phyloP scores from a whole-genome alignment of 2,888 invertebrate genomes.

The Caradrina clavipalpis region DNA sequence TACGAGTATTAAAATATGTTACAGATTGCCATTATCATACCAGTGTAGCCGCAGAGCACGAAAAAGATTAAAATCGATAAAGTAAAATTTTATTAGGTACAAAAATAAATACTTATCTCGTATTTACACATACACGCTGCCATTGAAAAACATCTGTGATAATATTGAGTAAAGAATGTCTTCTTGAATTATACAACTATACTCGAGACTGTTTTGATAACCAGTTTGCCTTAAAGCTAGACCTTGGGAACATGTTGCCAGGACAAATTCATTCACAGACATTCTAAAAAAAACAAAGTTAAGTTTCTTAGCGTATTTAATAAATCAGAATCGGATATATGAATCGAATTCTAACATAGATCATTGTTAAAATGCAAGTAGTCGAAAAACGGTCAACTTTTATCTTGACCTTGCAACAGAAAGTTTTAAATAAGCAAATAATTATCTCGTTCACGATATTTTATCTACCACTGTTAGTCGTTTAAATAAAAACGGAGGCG shows the following conservation, averaged over 20 bases:
- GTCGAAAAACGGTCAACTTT: not conserved
- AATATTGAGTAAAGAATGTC: constrained; percentile 46
- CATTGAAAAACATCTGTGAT: constrained; percentile 62
- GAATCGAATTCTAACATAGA: not conserved
- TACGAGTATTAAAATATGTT: too few relatives aligned
- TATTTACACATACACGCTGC: constrained; percentile 41
- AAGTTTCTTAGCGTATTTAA: not conserved
- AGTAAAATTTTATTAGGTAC: constrained; percentile 43
- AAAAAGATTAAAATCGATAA: constrained; percentile 10
- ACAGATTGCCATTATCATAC: too few relatives aligned
- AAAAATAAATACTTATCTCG: constrained; percentile 48
- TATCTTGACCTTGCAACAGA: constrained; percentile 26
- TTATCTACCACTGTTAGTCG: constrained; percentile 1
- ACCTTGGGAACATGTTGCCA: constrained; percentile 47
- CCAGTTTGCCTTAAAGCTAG: constrained; percentile 42
- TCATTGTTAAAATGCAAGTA: constrained; percentile 2
- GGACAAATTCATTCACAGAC: constrained; percentile 28
- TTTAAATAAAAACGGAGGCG: constrained; percentile 24
- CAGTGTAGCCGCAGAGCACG: too few relatives aligned
- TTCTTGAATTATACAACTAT: constrained; percentile 43
- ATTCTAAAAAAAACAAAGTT: constrained; percentile 5
- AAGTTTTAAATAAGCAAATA: constrained; percentile 19
- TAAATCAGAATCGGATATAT: not conserved
- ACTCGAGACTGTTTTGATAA: constrained; percentile 37
- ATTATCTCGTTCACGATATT: not conserved